Conservation (phyloP, 2,888 invertebrate genomes). For the Phorcus lineatus region DNA sequence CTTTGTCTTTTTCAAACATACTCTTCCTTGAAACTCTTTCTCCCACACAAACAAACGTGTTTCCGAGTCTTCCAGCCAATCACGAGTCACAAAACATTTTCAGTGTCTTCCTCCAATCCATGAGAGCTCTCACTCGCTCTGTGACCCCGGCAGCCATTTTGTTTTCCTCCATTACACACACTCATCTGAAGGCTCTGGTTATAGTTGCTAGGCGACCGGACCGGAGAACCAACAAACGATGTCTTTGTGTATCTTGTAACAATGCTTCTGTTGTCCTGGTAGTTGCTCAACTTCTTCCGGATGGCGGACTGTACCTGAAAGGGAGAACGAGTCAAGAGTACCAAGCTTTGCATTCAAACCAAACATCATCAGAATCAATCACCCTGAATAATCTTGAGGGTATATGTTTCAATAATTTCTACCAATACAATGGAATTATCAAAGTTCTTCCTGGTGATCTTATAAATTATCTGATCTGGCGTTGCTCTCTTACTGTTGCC, state of each 20-base stretch:
- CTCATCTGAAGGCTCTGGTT: slow-evolving; percentile 32
- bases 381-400: no score
- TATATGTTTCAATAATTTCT: no score
- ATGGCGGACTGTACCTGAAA: slow-evolving; percentile 58
- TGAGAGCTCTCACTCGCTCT: slow-evolving; percentile 28
- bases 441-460: no score
- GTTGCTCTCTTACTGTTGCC: no score
- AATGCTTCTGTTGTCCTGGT: slow-evolving; percentile 58
- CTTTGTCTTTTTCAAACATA: neutral
- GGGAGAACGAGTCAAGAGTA: no score
- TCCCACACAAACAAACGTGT: neutral
- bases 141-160: neutral
- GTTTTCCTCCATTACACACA: slow-evolving; percentile 31
- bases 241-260: slow-evolving; percentile 62
- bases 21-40: neutral
- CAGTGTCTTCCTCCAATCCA: slow-evolving; percentile 33
- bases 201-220: slow-evolving; percentile 42
- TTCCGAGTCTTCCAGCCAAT: neutral
- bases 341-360: no score
- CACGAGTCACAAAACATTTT: slow-evolving; percentile 39
- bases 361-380: no score
- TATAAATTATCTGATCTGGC: no score
- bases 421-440: no score
- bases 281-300: slow-evolving; percentile 58
- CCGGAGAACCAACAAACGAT: slow-evolving; percentile 54